phyloP scores from a whole-genome alignment of 2,888 invertebrate genomes.

The Scotopteryx bipunctaria region DNA sequence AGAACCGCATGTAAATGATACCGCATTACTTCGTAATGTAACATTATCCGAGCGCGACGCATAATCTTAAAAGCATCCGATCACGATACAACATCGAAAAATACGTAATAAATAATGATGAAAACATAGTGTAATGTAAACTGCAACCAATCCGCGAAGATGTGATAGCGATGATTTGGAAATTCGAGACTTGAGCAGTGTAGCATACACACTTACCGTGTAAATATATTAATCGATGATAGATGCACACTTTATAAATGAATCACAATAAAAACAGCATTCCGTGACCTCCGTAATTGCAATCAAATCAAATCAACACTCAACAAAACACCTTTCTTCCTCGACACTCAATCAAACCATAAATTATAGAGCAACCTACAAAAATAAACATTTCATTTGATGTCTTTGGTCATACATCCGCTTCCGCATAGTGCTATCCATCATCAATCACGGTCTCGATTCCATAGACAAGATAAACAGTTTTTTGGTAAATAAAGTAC shows the following conservation, averaged over 20 bases:
- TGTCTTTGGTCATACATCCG: slow-evolving; percentile 50
- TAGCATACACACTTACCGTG: slow-evolving; percentile 58
- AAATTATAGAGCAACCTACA: slow-evolving; percentile 74
- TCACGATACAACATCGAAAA: slow-evolving; percentile 54
- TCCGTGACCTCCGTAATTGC: slow-evolving; percentile 72
- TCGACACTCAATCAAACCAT: slow-evolving; percentile 77
- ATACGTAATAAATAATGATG: slow-evolving; percentile 62
- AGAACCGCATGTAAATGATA: slow-evolving; percentile 80
- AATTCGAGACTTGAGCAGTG: slow-evolving; percentile 3
- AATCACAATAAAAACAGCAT: slow-evolving; percentile 79
- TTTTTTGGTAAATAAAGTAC: too few relatives aligned
- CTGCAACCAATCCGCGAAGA: slow-evolving; percentile 43
- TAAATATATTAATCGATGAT: slow-evolving; percentile 51
- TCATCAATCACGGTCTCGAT: not conserved
- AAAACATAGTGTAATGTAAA: slow-evolving; percentile 45
- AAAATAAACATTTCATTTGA: slow-evolving; percentile 80
- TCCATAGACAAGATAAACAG: slow-evolving; percentile 7
- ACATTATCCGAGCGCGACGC: slow-evolving; percentile 41
- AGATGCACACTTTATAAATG: slow-evolving; percentile 66
- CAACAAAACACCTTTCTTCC: slow-evolving; percentile 67
- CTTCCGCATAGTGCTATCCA: slow-evolving; percentile 41
- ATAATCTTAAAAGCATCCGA: slow-evolving; percentile 42
- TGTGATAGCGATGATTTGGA: slow-evolving; percentile 14
- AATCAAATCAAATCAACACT: slow-evolving; percentile 64
- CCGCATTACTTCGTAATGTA: slow-evolving; percentile 50